Conservation (phyloP, 2,797 vertebrate species). For the Gallinago solitaria region DNA sequence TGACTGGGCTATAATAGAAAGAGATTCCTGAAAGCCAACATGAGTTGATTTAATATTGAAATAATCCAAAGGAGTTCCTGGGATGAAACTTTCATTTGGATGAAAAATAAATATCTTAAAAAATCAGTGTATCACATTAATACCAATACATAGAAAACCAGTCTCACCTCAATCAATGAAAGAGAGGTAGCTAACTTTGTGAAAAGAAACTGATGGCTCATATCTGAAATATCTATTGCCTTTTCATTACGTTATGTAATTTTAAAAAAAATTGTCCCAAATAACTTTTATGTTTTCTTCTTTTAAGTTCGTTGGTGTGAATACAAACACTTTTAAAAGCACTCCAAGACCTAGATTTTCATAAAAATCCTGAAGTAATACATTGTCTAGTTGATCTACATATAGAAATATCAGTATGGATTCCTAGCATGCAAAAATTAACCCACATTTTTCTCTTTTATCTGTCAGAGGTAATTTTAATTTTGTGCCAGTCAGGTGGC, state of each 20-base stretch:
- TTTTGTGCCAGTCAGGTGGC: neutral
- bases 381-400: neutral
- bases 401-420: neutral
- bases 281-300: fast-evolving
- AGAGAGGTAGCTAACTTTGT: neutral
- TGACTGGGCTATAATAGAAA: neutral
- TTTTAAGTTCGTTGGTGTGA: neutral
- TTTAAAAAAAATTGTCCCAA: neutral
- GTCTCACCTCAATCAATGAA: neutral
- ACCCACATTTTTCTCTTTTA: neutral
- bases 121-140: neutral
- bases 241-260: neutral
- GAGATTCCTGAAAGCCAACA: neutral
- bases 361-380: neutral
- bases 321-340: neutral
- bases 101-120: neutral
- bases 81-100: neutral
- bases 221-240: neutral
- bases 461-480: neutral
- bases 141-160: neutral
- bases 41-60: neutral
- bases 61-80: neutral
- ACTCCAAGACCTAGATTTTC: neutral
- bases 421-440: neutral
- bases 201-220: neutral